Percentiles rank a stretch among this genome's conserved stretches.
These are phyloP conservation scores for Progne subis DNA, from an alignment of 2,113 vertebrate genomes.

Conservation along the genomic window DNA sequence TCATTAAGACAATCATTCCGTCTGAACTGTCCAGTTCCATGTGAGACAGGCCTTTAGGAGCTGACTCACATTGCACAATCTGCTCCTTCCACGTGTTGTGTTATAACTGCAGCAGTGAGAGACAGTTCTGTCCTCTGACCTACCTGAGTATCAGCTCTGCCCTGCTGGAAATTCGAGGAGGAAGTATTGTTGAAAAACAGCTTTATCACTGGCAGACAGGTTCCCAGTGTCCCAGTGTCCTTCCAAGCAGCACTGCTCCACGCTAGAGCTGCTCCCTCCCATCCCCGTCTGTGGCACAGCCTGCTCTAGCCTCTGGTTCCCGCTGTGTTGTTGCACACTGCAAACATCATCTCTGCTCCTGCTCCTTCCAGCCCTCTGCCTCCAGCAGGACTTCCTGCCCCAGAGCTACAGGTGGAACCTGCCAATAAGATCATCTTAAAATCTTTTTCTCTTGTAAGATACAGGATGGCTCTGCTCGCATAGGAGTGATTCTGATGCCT, in stretches of 20 bases:
- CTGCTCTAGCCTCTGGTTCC: neutral
- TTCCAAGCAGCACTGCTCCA: neutral
- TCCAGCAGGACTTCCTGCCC: neutral
- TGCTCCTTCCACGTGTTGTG: neutral
- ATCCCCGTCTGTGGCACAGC: neutral
- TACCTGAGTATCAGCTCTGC: neutral
- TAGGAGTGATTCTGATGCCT: neutral
- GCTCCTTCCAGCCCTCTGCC: neutral
- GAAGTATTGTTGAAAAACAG: neutral
- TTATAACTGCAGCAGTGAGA: neutral
- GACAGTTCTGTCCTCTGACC: neutral
- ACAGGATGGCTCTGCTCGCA: neutral
- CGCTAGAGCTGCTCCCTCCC: fast-evolving
- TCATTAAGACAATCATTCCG: neutral
- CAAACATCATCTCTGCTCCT: neutral
- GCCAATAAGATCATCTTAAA: neutral
- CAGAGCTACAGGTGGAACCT: neutral
- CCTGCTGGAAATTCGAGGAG: neutral
- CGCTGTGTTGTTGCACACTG: neutral
- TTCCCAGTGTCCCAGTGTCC: neutral
- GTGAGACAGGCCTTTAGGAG: neutral
- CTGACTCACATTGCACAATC: neutral
- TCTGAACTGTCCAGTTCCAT: neutral
- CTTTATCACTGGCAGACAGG: neutral
- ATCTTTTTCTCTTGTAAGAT: neutral